Percentiles rank a stretch among this genome's conserved stretches.
Evolutionary conservation across 2,888 invertebrate species (phyloP).

Genomic region (Dryocosmus kuriphilus): DNA sequence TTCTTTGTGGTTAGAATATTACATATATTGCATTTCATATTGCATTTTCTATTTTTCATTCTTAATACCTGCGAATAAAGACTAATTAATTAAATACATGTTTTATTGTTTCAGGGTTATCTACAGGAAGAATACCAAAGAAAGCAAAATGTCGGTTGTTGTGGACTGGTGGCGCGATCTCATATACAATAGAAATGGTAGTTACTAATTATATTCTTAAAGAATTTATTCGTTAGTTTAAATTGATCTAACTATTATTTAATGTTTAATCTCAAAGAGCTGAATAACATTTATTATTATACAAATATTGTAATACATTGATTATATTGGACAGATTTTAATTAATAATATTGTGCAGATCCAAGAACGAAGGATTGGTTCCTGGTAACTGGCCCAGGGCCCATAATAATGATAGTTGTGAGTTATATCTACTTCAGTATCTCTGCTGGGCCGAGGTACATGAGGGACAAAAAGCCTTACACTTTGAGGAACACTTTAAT

Average conservation of each 20-base stretch:
- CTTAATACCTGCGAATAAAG: background rate
- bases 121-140: conserved; percentile 9
- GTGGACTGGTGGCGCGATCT: conserved; percentile 71
- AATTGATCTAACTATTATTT: background rate
- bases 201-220: background rate
- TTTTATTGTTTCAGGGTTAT: conserved; percentile 53
- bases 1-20: too few relatives aligned
- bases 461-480: conserved; percentile 92
- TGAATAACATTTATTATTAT: background rate
- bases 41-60: background rate
- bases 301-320: background rate
- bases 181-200: conserved; percentile 71
- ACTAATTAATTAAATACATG: background rate
- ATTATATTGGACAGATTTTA: conserved; percentile 7
- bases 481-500: conserved; percentile 88
- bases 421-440: conserved; percentile 86
- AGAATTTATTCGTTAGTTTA: background rate
- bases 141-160: conserved; percentile 67
- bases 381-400: conserved; percentile 84
- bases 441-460: conserved; percentile 89
- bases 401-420: conserved; percentile 83
- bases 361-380: conserved; percentile 86
- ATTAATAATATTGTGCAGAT: conserved; percentile 78
- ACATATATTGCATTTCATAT: too few relatives aligned
- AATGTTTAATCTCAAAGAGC: background rate